A percentile compares a stretch with the other conserved stretches of the same genome.
phyloP scores from a whole-genome alignment of 2,888 invertebrate genomes.

The Caenorhabditis japonica region DNA sequence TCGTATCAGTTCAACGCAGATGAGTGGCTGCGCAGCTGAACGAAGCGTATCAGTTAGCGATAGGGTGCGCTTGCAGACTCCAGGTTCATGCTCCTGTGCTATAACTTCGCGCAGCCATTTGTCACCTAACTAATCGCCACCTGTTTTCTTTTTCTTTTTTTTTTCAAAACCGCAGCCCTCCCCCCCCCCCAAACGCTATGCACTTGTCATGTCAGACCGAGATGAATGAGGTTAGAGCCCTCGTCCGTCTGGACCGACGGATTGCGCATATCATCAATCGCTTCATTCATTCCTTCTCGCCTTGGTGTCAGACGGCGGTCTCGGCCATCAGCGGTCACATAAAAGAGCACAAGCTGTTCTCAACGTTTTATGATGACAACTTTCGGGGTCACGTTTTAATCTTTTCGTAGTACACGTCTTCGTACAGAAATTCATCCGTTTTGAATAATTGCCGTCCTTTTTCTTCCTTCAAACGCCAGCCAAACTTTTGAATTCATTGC shows the following conservation, averaged over 20 bases:
- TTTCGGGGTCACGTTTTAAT: conserved; percentile 15
- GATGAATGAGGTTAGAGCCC: conserved; percentile 45
- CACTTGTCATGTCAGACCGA: conserved; percentile 47
- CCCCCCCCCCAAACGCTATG: too few relatives aligned
- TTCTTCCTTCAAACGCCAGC: conserved; percentile 33
- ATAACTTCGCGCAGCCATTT: conserved; percentile 11
- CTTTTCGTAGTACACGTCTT: conserved; percentile 4
- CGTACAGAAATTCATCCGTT: conserved; percentile 43
- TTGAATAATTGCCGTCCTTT: conserved; percentile 51
- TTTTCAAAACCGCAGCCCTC: too few relatives aligned
- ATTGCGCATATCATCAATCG: conserved; percentile 51
- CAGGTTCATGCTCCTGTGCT: conserved; percentile 7
- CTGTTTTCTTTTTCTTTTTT: conserved; percentile 14
- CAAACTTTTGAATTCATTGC: conserved; percentile 3
- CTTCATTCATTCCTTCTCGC: conserved; percentile 45
- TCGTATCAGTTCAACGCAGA: too few relatives aligned
- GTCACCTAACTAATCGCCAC: conserved; percentile 33
- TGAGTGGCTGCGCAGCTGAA: too few relatives aligned
- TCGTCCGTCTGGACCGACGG: conserved; percentile 1
- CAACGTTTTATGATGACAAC: conserved; percentile 17
- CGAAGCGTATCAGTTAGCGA: too few relatives aligned
- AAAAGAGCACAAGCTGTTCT: conserved; percentile 39
- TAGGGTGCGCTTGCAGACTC: too few relatives aligned
- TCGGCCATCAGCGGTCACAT: conserved; percentile 48
- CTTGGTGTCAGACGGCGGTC: conserved; percentile 17